Base-by-base conservation (phyloP, 2,888 invertebrate species). In the Drosophila barbarae region DNA sequence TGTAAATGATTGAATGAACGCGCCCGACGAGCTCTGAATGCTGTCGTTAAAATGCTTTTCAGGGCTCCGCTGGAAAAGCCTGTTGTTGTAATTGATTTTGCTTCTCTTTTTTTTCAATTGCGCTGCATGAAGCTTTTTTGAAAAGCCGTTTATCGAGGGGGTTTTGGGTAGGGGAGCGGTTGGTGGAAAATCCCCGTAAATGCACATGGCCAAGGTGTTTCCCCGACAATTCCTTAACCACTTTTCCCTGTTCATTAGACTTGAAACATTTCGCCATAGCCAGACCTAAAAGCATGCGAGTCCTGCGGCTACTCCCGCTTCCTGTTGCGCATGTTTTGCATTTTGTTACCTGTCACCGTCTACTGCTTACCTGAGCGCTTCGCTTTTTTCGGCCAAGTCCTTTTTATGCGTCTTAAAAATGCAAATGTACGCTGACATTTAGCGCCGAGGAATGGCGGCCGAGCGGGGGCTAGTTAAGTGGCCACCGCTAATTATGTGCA, bases 401-500 rank as follows among this genome's bases (percentile, higher is more conserved):
- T 60, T 72, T 77, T 79, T 68, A 71, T 74, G 79, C 69, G 75
- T 58, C 56, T 72, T 79, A 58, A 80, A 80, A 82, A 77, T 79
- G 82, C 68, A 79, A 80, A 82, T 80, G 82, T 77, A 80, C 73
- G 70, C 58, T 67, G 66, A 69, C 72, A 71, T 55, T 53, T 60
- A 51, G 51, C 26, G 42, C 54, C 38, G 51, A 42, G 36, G 39
- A 39, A 47, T 15, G 46, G 44, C 10, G 42, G 26, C 26, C n/a
- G n/a, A 5, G 26, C 23, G 21, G 41, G 55, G 65, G 68, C 69
- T 71, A 73, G 69, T 72, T 63, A 64, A 78, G 76, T 59, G 74
- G 50, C 65, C 64, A 67, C 49, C 65, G 72, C 82, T 80, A 80
- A 80, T 80, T 80, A 80, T 75, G 71, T 79, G 79, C 79, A 82